A percentile compares a stretch with the other conserved stretches of the same genome.
phyloP scores from a whole-genome alignment of 2,888 invertebrate genomes.

The Smittia sp. region DNA sequence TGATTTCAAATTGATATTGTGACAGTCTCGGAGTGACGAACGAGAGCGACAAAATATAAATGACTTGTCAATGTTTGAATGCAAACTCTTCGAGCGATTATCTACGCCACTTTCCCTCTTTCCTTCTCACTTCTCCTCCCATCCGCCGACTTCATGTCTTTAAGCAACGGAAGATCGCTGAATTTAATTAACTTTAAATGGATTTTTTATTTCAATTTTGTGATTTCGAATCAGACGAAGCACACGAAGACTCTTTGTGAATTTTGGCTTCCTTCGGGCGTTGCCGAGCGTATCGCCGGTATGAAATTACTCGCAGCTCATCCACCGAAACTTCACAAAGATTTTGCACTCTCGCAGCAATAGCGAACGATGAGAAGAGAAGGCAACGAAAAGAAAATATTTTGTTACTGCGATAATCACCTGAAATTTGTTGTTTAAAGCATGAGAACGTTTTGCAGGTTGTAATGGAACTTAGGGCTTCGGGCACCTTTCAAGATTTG shows the following conservation, averaged over 20 bases:
- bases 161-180: slow-evolving; percentile 18
- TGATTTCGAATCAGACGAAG: slow-evolving; percentile 11
- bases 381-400: background rate
- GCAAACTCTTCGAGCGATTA: background rate
- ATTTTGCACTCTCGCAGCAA: background rate
- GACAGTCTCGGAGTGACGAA: background rate
- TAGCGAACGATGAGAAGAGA: background rate
- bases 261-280: background rate
- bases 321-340: background rate
- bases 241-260: slow-evolving; percentile 14
- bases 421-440: background rate
- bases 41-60: background rate
- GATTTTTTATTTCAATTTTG: slow-evolving; percentile 28
- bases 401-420: slow-evolving; percentile 23
- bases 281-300: slow-evolving; percentile 30
- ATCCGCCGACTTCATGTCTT: background rate
- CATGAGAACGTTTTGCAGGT: background rate
- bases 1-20: slow-evolving; percentile 2
- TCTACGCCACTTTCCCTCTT: background rate
- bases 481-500: background rate
- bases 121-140: background rate
- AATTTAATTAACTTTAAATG: slow-evolving; percentile 28
- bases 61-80: slow-evolving; percentile 2
- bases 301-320: slow-evolving; percentile 28
- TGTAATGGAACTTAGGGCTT: background rate